Percentiles rank a stretch among this genome's conserved stretches.
phyloP scores from a whole-genome alignment of 1,140 invertebrate genomes.

The Lucilia cuprina region DNA sequence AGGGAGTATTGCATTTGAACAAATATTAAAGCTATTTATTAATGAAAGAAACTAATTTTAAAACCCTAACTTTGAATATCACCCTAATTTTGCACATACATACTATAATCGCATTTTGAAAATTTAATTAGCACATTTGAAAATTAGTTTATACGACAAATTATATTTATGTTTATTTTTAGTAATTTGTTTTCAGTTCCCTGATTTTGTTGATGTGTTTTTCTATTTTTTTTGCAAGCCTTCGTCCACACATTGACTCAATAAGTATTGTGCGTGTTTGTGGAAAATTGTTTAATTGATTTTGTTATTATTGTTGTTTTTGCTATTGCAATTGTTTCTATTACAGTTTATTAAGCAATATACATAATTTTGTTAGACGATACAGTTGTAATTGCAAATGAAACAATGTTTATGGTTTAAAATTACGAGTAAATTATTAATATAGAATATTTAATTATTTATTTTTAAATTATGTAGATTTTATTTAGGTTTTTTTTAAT shows the following conservation, averaged over 20 bases:
- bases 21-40: too few relatives aligned
- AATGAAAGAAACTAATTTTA: too few relatives aligned
- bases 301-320: background rate
- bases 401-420: background rate
- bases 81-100: too few relatives aligned
- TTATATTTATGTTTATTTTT: background rate
- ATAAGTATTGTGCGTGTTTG: background rate
- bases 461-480: background rate
- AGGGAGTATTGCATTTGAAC: too few relatives aligned
- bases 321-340: background rate
- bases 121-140: conserved; percentile 15
- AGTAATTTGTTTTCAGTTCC: background rate
- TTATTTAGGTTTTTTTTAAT: background rate
- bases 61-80: too few relatives aligned
- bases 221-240: too few relatives aligned
- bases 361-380: background rate
- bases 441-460: background rate
- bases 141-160: conserved; percentile 16
- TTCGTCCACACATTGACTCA: background rate
- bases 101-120: background rate
- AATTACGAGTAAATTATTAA: background rate
- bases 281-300: background rate
- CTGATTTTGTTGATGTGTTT: background rate
- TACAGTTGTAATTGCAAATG: background rate
- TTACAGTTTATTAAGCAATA: background rate